phyloP scores from a whole-genome alignment of 2,113 vertebrate genomes.

The Periophthalmus modestus region DNA sequence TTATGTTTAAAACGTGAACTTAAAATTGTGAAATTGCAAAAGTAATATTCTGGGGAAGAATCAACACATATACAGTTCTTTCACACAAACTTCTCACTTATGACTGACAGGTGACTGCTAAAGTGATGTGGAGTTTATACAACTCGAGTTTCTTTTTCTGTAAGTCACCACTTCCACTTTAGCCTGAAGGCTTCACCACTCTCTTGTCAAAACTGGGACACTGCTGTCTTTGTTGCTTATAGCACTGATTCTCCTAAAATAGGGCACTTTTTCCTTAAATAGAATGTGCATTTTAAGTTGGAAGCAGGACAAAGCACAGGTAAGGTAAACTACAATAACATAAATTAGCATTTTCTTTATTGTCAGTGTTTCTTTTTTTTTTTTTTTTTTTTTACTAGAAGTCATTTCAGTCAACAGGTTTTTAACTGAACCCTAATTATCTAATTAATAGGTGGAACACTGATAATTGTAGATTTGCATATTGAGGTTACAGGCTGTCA shows the following conservation, averaged over 20 bases:
- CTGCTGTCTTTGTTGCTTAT: conserved; percentile 77
- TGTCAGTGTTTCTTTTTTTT: not conserved
- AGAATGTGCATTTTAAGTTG: conserved; percentile 72
- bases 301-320: conserved; percentile 50
- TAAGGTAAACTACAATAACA: conserved; percentile 41
- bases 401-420: not conserved
- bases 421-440: not conserved
- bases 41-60: not conserved
- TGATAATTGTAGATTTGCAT: not conserved
- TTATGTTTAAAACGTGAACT: not conserved
- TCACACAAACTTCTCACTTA: not conserved
- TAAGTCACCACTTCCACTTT: conserved; percentile 50
- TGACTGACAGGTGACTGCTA: conserved; percentile 13
- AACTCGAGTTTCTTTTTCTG: conserved; percentile 31
- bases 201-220: conserved; percentile 77
- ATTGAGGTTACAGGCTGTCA: not conserved
- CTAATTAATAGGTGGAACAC: not conserved
- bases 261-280: conserved; percentile 73
- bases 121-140: conserved; percentile 13
- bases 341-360: not conserved
- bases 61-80: not conserved
- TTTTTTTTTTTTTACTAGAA: no score
- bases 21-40: not conserved
- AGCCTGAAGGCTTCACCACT: conserved; percentile 66
- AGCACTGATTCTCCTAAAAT: conserved; percentile 75